phyloP scores from a whole-genome alignment of 1,140 invertebrate species.

The Campoletis sonorensis region DNA sequence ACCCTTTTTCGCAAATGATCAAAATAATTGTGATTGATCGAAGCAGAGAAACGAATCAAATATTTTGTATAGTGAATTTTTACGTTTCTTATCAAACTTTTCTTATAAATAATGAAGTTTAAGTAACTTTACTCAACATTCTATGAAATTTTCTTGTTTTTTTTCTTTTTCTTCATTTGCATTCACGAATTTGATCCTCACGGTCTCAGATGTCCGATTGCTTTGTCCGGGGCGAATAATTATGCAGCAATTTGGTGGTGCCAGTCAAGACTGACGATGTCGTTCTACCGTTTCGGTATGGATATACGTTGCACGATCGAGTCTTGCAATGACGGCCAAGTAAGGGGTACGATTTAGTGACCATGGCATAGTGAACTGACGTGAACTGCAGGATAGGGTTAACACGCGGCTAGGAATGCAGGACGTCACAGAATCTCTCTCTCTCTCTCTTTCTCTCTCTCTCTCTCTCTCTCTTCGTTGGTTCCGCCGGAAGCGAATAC shows the following conservation, averaged over 20 bases:
- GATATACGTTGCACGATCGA: constrained; percentile 13
- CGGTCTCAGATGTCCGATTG: neutral
- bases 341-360: constrained; percentile 17
- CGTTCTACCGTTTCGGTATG: neutral
- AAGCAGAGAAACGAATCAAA: no score
- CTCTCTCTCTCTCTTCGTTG: neutral
- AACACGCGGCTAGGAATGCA: constrained; percentile 40
- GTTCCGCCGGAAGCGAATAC: constrained; percentile 55
- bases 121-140: no score
- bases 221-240: neutral
- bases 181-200: neutral
- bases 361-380: constrained; percentile 18
- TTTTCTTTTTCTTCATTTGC: neutral
- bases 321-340: constrained; percentile 26
- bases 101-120: no score
- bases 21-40: no score
- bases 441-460: constrained; percentile 43
- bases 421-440: constrained; percentile 50
- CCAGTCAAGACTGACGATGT: constrained; percentile 3
- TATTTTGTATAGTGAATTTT: no score
- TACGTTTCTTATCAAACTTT: no score
- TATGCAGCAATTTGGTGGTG: neutral
- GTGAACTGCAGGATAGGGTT: constrained; percentile 9
- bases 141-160: no score
- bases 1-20: no score